Evolutionary conservation across 2,888 invertebrate genomes (phyloP).

Genomic region (Notocelia uddmanniana): DNA sequence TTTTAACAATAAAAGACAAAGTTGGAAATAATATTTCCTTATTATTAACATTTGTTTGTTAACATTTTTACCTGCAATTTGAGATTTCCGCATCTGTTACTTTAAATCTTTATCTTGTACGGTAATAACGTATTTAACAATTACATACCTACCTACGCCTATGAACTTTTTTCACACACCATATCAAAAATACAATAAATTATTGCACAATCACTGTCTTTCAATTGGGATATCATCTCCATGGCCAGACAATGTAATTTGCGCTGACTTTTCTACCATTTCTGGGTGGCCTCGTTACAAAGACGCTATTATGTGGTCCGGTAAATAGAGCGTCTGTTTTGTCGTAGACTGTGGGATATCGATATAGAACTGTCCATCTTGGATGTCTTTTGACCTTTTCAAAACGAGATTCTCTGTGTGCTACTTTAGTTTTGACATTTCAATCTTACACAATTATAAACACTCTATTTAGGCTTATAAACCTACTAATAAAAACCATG

Average conservation of each 20-base stretch:
- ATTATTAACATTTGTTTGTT: too few species aligned
- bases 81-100: not conserved
- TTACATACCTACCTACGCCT: too few species aligned
- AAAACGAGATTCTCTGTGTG: slow-evolving; percentile 8
- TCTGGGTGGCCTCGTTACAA: slow-evolving; percentile 74
- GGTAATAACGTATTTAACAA: not conserved
- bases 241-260: slow-evolving; percentile 65
- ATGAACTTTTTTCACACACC: slow-evolving; percentile 49
- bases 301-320: slow-evolving; percentile 61
- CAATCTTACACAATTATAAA: slow-evolving; percentile 8
- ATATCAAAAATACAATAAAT: slow-evolving; percentile 53
- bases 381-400: slow-evolving; percentile 48
- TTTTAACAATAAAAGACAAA: not conserved
- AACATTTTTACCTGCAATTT: not conserved
- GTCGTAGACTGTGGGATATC: slow-evolving; percentile 61
- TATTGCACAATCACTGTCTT: slow-evolving; percentile 63
- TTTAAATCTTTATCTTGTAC: not conserved
- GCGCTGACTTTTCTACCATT: slow-evolving; percentile 59
- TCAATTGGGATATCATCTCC: slow-evolving; percentile 66
- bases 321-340: slow-evolving; percentile 73
- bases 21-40: too few species aligned
- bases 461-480: not conserved
- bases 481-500: too few species aligned
- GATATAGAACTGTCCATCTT: slow-evolving; percentile 52
- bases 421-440: slow-evolving; percentile 29